A percentile compares a stretch with the other conserved stretches of the same genome.
Conservation (phyloP, 2,797 vertebrate genomes). For the Eidolon dupreanum region DNA sequence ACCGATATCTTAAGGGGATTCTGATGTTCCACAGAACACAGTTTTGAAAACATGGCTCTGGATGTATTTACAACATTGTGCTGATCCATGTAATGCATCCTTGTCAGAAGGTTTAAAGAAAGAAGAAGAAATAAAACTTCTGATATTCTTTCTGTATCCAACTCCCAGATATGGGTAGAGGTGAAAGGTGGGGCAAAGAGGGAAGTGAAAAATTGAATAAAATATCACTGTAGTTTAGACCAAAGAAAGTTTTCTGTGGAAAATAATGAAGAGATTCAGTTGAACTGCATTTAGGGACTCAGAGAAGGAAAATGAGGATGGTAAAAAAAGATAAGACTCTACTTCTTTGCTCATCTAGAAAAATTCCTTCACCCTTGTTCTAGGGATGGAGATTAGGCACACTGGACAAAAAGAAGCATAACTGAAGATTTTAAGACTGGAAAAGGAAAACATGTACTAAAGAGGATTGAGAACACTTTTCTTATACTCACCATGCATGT, state of each 20-base stretch:
- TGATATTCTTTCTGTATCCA: neutral
- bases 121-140: neutral
- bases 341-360: neutral
- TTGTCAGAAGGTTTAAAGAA: neutral
- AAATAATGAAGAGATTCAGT: neutral
- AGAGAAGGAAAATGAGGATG: neutral
- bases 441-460: neutral
- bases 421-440: neutral
- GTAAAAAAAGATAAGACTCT: neutral
- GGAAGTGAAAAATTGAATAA: neutral
- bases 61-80: neutral
- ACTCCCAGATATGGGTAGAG: neutral
- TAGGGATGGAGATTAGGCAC: neutral
- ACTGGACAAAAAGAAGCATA: neutral
- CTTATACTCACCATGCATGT: accelerated
- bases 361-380: neutral
- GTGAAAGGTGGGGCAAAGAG: neutral
- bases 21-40: neutral
- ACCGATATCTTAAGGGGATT: neutral
- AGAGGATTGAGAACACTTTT: neutral
- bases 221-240: neutral
- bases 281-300: neutral
- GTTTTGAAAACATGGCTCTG: neutral
- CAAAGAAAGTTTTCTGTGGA: neutral
- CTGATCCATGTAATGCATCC: neutral